Evolutionary conservation across 2,113 vertebrate species (phyloP).

Genomic region (Phaethon lepturus): DNA sequence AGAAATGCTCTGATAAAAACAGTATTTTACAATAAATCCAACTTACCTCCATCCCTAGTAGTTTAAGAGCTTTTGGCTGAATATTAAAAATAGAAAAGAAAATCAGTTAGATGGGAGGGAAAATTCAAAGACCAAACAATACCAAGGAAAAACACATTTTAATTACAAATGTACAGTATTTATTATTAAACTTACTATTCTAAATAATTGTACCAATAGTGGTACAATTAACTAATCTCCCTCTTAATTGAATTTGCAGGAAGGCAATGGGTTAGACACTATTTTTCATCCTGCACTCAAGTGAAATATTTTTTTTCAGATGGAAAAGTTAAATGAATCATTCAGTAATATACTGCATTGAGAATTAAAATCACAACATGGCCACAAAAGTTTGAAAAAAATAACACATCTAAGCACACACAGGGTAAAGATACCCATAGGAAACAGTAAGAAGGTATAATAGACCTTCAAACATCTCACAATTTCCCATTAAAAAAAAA

Average conservation of each 20-base stretch:
- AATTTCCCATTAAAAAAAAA: background rate
- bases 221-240: background rate
- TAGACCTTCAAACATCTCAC: background rate
- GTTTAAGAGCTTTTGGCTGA: slow-evolving; percentile 96
- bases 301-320: background rate
- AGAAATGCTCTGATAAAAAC: background rate
- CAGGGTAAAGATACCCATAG: background rate
- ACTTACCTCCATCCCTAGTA: slow-evolving; percentile 96
- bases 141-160: background rate
- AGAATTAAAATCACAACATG: background rate
- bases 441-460: background rate
- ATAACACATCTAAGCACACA: background rate
- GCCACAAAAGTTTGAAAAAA: background rate
- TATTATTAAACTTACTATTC: background rate
- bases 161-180: background rate
- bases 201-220: background rate
- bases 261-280: background rate
- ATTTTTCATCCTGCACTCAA: background rate
- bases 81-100: slow-evolving; percentile 41
- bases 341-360: background rate
- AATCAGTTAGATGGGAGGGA: background rate
- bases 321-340: background rate
- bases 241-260: background rate
- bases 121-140: background rate
- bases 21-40: background rate